phyloP scores from a whole-genome alignment of 2,113 vertebrate genomes.

The Pteropus alecto region DNA sequence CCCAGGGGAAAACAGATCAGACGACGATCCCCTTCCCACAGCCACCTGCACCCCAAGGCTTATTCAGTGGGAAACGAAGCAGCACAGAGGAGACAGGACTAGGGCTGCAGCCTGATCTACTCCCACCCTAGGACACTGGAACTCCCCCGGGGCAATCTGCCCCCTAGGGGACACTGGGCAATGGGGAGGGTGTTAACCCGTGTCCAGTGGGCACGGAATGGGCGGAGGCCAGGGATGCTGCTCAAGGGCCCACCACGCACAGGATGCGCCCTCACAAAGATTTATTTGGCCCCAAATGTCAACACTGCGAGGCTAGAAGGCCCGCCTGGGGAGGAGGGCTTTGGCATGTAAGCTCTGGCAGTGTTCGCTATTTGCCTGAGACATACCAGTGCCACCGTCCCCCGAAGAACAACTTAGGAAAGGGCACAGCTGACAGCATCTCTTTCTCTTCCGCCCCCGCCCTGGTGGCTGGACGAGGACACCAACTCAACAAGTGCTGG shows the following conservation, averaged over 20 bases:
- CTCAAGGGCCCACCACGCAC: not conserved
- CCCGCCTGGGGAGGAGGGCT: not conserved
- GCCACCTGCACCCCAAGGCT: fast-evolving
- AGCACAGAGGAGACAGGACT: not conserved
- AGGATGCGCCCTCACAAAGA: not conserved
- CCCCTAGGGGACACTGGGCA: not conserved
- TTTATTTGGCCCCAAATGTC: not conserved
- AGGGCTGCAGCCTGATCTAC: fast-evolving
- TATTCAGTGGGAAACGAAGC: not conserved
- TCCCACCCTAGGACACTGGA: not conserved
- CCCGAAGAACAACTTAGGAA: not conserved
- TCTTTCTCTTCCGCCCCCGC: not conserved
- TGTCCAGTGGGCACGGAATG: not conserved
- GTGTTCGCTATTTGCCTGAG: not conserved
- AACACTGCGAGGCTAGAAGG: not conserved
- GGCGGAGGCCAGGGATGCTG: not conserved
- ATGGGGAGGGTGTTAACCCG: not conserved
- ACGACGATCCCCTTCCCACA: not conserved
- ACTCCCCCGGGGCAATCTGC: fast-evolving
- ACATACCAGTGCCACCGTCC: not conserved
- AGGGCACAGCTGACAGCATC: not conserved
- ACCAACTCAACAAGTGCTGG: not conserved
- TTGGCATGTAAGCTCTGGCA: fast-evolving
- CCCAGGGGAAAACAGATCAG: not conserved
- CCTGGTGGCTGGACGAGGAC: too few relatives aligned